phyloP scores from a whole-genome alignment of 2,113 vertebrate genomes.

The Erinaceus europaeus region DNA sequence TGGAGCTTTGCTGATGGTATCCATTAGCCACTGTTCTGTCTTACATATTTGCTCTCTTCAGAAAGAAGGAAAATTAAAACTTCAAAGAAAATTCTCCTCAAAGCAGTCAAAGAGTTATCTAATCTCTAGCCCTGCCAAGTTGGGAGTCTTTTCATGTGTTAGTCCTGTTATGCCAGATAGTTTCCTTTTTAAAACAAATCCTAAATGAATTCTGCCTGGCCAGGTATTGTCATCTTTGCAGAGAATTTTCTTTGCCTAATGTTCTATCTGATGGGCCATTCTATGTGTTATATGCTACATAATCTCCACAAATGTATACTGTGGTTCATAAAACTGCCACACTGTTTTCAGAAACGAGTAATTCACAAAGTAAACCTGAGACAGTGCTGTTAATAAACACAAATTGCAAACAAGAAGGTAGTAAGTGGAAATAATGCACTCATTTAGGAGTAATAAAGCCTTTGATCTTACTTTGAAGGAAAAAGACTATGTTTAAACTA shows the following conservation, averaged over 20 bases:
- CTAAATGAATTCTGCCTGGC: slow-evolving; percentile 65
- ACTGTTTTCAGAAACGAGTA: slow-evolving; percentile 72
- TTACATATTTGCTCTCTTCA: neutral
- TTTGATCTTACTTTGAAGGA: slow-evolving; percentile 89
- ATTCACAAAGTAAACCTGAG: slow-evolving; percentile 80
- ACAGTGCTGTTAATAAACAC: slow-evolving; percentile 84
- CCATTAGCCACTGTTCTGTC: neutral
- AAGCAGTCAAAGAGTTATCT: neutral
- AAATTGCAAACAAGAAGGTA: slow-evolving; percentile 84
- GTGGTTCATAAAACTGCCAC: slow-evolving; percentile 71
- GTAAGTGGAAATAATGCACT: slow-evolving; percentile 85
- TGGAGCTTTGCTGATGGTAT: neutral
- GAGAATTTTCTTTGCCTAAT: slow-evolving; percentile 68
- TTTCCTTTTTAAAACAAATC: slow-evolving; percentile 48
- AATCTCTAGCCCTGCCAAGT: neutral
- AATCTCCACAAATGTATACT: slow-evolving; percentile 68
- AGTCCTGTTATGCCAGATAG: slow-evolving; percentile 38
- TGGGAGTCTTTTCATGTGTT: slow-evolving; percentile 11
- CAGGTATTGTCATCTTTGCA: slow-evolving; percentile 66
- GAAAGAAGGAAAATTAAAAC: slow-evolving; percentile 28
- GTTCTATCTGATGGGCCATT: slow-evolving; percentile 71
- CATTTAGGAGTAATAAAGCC: slow-evolving; percentile 86
- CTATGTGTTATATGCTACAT: slow-evolving; percentile 51
- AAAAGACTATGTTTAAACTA: slow-evolving; percentile 83
- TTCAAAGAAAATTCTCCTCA: slow-evolving; percentile 48